A percentile compares a stretch with the other conserved stretches of the same genome.
Conservation (phyloP, 2,113 vertebrate species). For the Enhydra lutris region DNA sequence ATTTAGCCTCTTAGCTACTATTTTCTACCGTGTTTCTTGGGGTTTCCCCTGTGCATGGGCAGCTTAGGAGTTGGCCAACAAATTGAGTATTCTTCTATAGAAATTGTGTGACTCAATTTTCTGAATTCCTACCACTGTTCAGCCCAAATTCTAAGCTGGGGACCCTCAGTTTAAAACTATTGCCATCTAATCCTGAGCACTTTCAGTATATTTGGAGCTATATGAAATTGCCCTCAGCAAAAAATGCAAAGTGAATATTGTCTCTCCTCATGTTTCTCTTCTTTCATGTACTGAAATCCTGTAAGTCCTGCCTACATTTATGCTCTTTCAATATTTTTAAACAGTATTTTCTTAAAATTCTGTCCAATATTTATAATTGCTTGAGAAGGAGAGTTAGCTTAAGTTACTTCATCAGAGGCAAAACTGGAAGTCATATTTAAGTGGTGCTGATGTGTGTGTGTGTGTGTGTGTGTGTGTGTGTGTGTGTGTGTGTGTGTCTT, state of each 20-base stretch:
- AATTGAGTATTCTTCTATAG: not conserved
- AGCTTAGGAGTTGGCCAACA: not conserved
- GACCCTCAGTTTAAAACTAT: not conserved
- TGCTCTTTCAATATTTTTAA: not conserved
- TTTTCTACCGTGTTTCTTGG: not conserved
- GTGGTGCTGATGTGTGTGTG: not conserved
- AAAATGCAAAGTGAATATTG: not conserved
- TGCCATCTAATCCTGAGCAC: not conserved
- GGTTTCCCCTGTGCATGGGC: not conserved
- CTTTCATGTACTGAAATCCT: not conserved
- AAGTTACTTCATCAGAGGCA: not conserved
- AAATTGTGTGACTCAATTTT: not conserved
- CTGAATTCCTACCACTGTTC: not conserved
- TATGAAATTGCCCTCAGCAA: not conserved
- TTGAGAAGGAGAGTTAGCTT: not conserved
- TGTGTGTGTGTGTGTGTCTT: not conserved
- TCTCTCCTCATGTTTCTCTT: not conserved
- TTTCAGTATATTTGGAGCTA: not conserved
- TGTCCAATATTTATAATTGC: not conserved
- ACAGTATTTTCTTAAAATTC: not conserved
- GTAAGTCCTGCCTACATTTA: not conserved
- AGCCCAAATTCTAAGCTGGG: not conserved
- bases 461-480: not conserved
- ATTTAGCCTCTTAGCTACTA: not conserved
- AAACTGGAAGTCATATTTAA: not conserved